Base-by-base conservation (phyloP, 2,113 vertebrate genomes). In the Smithornis capensis region DNA sequence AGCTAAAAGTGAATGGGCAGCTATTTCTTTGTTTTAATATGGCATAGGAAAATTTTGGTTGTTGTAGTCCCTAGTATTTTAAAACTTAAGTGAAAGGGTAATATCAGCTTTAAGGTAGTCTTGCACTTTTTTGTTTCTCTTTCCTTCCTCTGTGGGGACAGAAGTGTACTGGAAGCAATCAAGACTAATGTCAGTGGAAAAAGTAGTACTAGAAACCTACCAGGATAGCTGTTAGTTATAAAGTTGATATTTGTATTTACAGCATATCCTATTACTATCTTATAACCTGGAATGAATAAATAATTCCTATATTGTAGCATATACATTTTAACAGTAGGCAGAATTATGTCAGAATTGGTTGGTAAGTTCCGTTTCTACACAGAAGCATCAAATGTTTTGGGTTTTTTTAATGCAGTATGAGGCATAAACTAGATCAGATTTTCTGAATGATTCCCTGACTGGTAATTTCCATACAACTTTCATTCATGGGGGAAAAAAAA, bases 181-280 rank as follows among this genome's bases (percentile, higher is more conserved):
- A 49, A 52, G 35, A 52, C 6, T 59, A 38, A 15, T 12, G 7
- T 60, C 19, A 4, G 12, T 3, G 8, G 44, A 65, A 89, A 59
- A 50, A 62, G 10, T 53, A 40, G 29, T 3, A 2, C 13, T 79
- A 44, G 65, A 85, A 87, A 60, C 24, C 2, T 4, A 50, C 64
- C 10, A n/a, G 71, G 44, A 27, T 42, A 65, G 23, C 22, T 93
- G 14, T 35, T 74, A 27, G 7, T 44, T 73, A 52, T 60, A n/a
- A 80, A 86, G 75, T n/a, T 88, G 60, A 16, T 87, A 25, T 28
- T 67, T 84, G 38, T 70, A 35, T 94, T 87, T 95, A 19, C 28
- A 76, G 21, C 42, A 27, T 53, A 76, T 10, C 12, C 19, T 71
- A 4, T 67, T 92, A 25, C 45, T 81, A 10, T 67, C 27, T 8